Base-by-base conservation (phyloP, 1,140 invertebrate species). In the Spodoptera litura region DNA sequence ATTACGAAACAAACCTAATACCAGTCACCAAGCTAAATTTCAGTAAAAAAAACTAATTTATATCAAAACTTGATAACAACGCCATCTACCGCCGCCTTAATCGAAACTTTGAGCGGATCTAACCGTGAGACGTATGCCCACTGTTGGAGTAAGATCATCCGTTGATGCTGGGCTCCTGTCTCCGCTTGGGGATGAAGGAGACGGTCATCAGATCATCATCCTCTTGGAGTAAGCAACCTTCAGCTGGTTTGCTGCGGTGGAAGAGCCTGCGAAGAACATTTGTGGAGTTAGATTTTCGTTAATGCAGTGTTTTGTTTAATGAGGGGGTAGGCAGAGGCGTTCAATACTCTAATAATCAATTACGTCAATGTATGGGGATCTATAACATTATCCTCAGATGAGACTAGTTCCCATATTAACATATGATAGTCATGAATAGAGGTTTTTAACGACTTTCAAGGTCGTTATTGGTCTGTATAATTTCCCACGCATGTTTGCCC, bases 131-230 rank as follows among this genome's bases (percentile, higher is more conserved):
- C 62, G 38, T 49, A 1, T 53, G 11, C 66, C 66, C 44, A 53
- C 11, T 25, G 66, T 10, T n/a, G 20, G 38, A 9, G 11, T 59
- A 15, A 38, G 2, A 77, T 83, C 81, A 90, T 2, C 84, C 84
- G 78, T 91, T 91, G 11, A 91, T 51, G 53, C 87, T 88, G 11
- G 88, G 83, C 31, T 84, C 68, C 83, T 87, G 53, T 83, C 73
- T 85, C 35, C 86, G 25, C 81, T 93, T 94, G 4, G 92, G 89
- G 81, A 94, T 94, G 83, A 94, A 95, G 3, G 93, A 93, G 55
- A 95, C 93, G 3, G 89, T 89, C 78, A 94, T 86, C 79, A 92
- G 74, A 80, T 94, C 93, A 73, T 95, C 94, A 35, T 95, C 94
- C 5, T 94, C 91, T 86, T 91, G 90, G 20, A 95, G 78, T 5